Percentiles rank a stretch among this genome's conserved stretches.
These are phyloP conservation scores for Genyomyrus donnyi DNA, from an alignment of 2,113 vertebrate genomes.

Conservation along the genomic window DNA sequence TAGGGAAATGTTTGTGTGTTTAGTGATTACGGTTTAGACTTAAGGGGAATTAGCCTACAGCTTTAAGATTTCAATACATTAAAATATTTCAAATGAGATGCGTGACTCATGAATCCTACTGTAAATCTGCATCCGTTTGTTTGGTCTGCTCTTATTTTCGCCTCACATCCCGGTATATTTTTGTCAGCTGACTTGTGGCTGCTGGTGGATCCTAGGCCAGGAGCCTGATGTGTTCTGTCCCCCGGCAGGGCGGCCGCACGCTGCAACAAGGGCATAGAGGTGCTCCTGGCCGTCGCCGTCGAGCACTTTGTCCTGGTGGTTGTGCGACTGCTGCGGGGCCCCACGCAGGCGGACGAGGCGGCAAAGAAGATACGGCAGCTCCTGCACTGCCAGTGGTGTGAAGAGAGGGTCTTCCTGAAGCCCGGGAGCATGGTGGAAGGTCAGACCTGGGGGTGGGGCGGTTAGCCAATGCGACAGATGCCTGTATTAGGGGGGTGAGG, in stretches of 20 bases:
- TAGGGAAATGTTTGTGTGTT: not conserved
- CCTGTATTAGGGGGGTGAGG: not conserved
- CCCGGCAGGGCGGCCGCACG: constrained; percentile 77
- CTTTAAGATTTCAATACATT: not conserved
- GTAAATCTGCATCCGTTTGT: not conserved
- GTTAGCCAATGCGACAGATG: not conserved
- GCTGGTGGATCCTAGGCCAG: not conserved
- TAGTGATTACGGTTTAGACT: not conserved
- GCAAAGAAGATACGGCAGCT: constrained; percentile 78
- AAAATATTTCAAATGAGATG: not conserved
- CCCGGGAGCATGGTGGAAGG: constrained; percentile 86
- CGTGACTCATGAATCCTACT: not conserved
- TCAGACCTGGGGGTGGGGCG: constrained; percentile 42
- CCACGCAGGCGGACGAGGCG: constrained; percentile 78
- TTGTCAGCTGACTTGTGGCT: not conserved
- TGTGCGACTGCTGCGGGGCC: constrained; percentile 81
- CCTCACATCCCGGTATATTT: not conserved
- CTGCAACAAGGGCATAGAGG: constrained; percentile 93
- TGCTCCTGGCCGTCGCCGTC: constrained; percentile 82
- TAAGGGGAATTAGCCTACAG: not conserved
- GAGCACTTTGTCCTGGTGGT: constrained; percentile 95
- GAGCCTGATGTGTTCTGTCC: not conserved
- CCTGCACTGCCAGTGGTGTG: constrained; percentile 96
- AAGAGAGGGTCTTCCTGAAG: constrained; percentile 87
- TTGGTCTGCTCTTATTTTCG: not conserved